Base-by-base conservation (phyloP, 2,888 invertebrate genomes). In the Ichneumon xanthorius region DNA sequence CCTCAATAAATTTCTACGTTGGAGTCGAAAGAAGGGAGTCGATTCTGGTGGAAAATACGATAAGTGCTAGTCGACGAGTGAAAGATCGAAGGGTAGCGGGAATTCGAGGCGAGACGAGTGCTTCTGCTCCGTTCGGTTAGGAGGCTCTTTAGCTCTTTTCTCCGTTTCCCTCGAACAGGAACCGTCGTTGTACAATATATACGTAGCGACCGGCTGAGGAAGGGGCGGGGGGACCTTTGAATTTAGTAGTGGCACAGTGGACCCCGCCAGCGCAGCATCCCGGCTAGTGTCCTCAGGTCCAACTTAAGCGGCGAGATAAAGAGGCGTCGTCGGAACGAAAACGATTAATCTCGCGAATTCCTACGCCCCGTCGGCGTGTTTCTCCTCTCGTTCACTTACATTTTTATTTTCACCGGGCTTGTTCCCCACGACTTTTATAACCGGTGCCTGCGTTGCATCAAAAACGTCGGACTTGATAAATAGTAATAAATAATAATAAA, bases 261-360 rank as follows among this genome's bases (percentile, higher is more conserved):
- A 58, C 53, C 78, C 50, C 75, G 63, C 40, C 40, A 58, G 50
- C 58, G 53, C 45, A 45, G 48, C 22, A 22, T 68, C 53, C 33
- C 45, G 14, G 45, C 45, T 16, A 16, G 45, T 63, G 65, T 65
- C 65, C 48, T 7, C 75, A 67, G 53, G 61, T 65, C 53, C 61
- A 71, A 65, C 22, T 73, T 68, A 11, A 85, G 84, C 77, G 81
- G 84, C 84, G 84, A 79, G 82, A 85, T 79, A 85, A 85, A 85
- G 85, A 85, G 82, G 85, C 87, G 85, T 86, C 86, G 61, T 79
- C 55, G 73, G 70, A 85, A 75, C 85, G 82, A 86, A 83, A 87
- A 85, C 89, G 87, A 90, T 90, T 88, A 82, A 87, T 90, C 89
- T 89, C 86, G 86, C 86, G 83, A 85, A 85, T 87, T 86, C 86